Percentiles rank a stretch among this genome's conserved stretches.
phyloP scores from a whole-genome alignment of 2,797 vertebrate genomes.

The Chloroceryle amazona region DNA sequence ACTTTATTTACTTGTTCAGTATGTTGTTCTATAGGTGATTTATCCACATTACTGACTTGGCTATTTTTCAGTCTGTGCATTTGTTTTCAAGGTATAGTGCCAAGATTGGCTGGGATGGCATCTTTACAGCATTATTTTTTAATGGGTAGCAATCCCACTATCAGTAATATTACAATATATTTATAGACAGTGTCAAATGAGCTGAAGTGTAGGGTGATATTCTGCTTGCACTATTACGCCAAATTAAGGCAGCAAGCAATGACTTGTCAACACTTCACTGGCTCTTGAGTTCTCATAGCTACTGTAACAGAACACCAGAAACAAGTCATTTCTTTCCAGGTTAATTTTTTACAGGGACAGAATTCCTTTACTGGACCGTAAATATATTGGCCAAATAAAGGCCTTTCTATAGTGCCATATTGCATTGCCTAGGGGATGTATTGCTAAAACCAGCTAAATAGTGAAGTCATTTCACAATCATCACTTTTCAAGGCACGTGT shows the following conservation, averaged over 20 bases:
- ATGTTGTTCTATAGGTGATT: constrained; percentile 44
- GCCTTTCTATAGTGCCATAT: background rate
- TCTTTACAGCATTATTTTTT: constrained; percentile 65
- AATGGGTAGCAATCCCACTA: constrained; percentile 45
- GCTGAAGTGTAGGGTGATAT: background rate
- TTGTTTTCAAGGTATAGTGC: constrained; percentile 39
- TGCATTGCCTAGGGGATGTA: background rate
- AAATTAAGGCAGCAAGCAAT: constrained; percentile 36
- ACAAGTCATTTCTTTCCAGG: constrained; percentile 30
- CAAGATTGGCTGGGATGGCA: constrained; percentile 36
- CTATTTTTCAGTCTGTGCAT: constrained; percentile 62
- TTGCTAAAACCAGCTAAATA: constrained; percentile 26
- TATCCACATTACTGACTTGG: constrained; percentile 40
- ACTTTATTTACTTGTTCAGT: constrained; percentile 7
- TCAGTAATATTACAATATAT: constrained; percentile 21
- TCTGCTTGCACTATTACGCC: constrained; percentile 12
- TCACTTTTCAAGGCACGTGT: background rate
- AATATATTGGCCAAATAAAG: constrained; percentile 15
- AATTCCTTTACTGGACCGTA: constrained; percentile 39
- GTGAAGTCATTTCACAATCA: background rate
- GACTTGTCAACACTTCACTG: constrained; percentile 35
- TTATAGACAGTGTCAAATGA: constrained; percentile 40
- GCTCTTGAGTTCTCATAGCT: constrained; percentile 57
- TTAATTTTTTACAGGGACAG: constrained; percentile 57
- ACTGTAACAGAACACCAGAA: constrained; percentile 26